A percentile compares a stretch with the other conserved stretches of the same genome.
These are phyloP conservation scores for Orgyia antiqua DNA, from an alignment of 2,888 invertebrate species.

Conservation along the genomic window DNA sequence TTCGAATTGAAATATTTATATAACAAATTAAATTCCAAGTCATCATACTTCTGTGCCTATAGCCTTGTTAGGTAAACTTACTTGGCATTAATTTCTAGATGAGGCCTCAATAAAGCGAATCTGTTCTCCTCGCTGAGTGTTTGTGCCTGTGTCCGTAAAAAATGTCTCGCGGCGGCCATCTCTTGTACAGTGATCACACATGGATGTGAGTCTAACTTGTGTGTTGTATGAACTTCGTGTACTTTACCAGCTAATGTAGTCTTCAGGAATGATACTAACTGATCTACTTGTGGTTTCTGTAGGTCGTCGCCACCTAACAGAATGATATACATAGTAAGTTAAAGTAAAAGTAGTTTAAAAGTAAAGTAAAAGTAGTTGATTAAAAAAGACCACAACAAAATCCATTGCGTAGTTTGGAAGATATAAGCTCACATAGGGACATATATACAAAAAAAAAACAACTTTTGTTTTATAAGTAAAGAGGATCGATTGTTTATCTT, in stretches of 20 bases:
- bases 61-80: constrained; percentile 70
- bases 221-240: constrained; percentile 89
- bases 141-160: constrained; percentile 92
- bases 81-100: constrained; percentile 96
- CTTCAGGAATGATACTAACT: constrained; percentile 88
- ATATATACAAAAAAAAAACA: no score
- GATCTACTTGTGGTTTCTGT: constrained; percentile 85
- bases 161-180: constrained; percentile 97
- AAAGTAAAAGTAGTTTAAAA: no score
- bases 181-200: constrained; percentile 97
- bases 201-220: constrained; percentile 91
- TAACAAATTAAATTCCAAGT: no score
- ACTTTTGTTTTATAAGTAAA: no score
- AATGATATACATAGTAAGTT: no score
- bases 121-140: constrained; percentile 90
- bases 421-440: no score
- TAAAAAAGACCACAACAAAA: no score
- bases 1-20: no score
- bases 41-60: no score
- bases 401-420: no score
- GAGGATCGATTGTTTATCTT: no score
- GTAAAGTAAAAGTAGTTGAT: no score
- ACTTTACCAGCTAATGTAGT: constrained; percentile 87
- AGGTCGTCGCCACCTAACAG: constrained; percentile 81
- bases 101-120: constrained; percentile 91